phyloP scores from a whole-genome alignment of 1,140 invertebrate species.

The Musca vetustissima region DNA sequence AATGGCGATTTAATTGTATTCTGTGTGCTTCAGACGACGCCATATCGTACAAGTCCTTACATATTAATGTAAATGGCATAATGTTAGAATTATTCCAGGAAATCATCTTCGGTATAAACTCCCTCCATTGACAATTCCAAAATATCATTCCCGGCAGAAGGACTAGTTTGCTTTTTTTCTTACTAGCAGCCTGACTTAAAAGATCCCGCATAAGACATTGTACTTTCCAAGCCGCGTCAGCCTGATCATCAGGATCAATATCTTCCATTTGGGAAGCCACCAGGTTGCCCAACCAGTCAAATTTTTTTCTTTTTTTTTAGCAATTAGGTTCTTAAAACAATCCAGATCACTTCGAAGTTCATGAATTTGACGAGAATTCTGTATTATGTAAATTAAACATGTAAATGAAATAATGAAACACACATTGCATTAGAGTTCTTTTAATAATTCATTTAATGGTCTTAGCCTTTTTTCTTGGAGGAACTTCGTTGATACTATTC shows the following conservation, averaged over 20 bases:
- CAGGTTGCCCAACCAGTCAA: not conserved
- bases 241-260: not conserved
- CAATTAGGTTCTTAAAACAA: not conserved
- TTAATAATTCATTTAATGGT: not conserved
- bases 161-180: not conserved
- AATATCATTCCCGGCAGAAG: not conserved
- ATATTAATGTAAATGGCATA: no score
- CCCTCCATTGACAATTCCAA: no score
- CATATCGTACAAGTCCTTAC: no score
- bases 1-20: no score
- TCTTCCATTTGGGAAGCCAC: not conserved
- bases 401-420: no score
- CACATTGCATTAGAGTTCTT: not conserved
- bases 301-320: not conserved
- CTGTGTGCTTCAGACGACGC: no score
- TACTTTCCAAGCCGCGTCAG: not conserved
- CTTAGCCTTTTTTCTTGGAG: not conserved
- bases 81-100: no score
- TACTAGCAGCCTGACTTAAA: slow-evolving; percentile 17
- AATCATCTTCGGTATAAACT: no score
- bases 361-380: not conserved
- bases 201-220: not conserved
- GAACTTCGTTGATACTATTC: not conserved
- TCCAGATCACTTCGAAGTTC: not conserved
- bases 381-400: not conserved